Conservation (phyloP, 2,113 vertebrate genomes). For the Columba janthina region DNA sequence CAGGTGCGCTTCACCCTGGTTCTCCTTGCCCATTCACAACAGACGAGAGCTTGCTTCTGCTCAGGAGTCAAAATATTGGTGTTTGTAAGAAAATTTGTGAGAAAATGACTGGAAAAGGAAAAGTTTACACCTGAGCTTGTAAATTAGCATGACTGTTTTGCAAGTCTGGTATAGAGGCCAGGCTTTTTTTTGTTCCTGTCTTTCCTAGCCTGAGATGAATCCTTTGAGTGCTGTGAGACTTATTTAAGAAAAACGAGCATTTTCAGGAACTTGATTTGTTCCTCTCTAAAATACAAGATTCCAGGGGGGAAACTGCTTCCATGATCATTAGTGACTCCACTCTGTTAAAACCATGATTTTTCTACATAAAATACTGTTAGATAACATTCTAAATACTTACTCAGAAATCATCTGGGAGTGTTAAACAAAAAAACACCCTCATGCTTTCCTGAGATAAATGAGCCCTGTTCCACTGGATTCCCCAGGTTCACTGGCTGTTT, state of each 20-base stretch:
- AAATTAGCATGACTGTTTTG: not conserved
- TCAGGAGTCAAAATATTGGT: not conserved
- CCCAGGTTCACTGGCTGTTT: not conserved
- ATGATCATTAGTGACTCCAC: not conserved
- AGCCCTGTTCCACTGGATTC: not conserved
- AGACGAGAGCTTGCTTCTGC: not conserved
- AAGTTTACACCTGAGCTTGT: not conserved
- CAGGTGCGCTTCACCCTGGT: not conserved
- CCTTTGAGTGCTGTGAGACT: not conserved
- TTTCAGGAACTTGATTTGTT: constrained; percentile 1
- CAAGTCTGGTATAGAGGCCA: not conserved
- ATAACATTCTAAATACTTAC: not conserved
- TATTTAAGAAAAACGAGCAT: not conserved
- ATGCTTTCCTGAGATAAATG: not conserved
- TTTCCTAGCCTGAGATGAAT: not conserved
- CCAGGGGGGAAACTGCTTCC: not conserved
- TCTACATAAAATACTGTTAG: not conserved
- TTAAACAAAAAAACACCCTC: not conserved
- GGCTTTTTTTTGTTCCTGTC: not conserved
- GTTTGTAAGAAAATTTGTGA: not conserved
- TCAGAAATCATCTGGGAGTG: not conserved
- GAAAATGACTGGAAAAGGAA: not conserved
- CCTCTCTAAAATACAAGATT: not conserved
- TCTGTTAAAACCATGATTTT: not conserved
- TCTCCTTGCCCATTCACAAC: not conserved